Conservation (phyloP, 2,113 vertebrate species). For the Ameiurus melas region DNA sequence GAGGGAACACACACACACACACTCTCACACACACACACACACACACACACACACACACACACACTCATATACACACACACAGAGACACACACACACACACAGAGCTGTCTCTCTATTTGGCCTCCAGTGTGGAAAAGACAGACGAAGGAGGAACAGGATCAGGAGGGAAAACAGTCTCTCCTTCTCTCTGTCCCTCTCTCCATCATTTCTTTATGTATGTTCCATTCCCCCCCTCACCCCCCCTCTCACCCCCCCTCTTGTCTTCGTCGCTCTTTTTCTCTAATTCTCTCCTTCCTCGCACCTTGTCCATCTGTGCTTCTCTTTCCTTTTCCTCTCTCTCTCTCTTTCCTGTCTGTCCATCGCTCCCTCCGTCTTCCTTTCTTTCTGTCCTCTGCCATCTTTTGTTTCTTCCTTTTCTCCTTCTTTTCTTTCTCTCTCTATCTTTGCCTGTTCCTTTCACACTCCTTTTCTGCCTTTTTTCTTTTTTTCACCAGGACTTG, state of each 20-base stretch:
- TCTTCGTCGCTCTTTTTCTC: not conserved
- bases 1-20: conserved; percentile 25
- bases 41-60: conserved; percentile 25
- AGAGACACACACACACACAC: conserved; percentile 16
- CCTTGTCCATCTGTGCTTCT: not conserved
- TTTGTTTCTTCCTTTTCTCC: no score
- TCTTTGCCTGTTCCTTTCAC: not conserved
- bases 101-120: conserved; percentile 9
- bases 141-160: conserved; percentile 10
- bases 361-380: conserved; percentile 2
- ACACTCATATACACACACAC: conserved; percentile 2
- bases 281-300: not conserved
- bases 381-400: no score
- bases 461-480: not conserved
- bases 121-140: conserved; percentile 19
- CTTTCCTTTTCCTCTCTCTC: no score
- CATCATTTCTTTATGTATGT: not conserved
- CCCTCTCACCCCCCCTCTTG: no score
- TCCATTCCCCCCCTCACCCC: no score
- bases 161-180: not conserved
- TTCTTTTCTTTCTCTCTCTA: no score
- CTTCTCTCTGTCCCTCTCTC: conserved; percentile 6
- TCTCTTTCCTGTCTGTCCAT: no score
- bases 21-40: conserved; percentile 21
- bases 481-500: not conserved